phyloP scores from a whole-genome alignment of 2,113 vertebrate genomes.

The Phyllopteryx taeniolatus region DNA sequence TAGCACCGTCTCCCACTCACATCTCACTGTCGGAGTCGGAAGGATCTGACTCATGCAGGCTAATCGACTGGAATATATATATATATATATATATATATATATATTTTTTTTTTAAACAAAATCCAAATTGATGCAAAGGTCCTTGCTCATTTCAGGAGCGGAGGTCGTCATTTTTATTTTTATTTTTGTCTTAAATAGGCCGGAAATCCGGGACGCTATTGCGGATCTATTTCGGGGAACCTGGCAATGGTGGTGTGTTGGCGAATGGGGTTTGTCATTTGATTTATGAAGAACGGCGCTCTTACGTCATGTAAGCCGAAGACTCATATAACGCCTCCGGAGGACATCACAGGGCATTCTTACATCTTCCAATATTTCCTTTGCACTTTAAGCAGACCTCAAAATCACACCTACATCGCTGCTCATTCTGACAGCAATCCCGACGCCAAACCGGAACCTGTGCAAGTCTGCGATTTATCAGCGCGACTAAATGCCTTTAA shows the following conservation, averaged over 20 bases:
- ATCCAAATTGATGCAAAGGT: neutral
- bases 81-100: no score
- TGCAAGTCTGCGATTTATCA: neutral
- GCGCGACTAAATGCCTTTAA: neutral
- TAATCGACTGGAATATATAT: neutral
- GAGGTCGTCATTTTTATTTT: slow-evolving; percentile 13
- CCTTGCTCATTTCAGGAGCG: slow-evolving; percentile 10
- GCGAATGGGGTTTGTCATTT: slow-evolving; percentile 30
- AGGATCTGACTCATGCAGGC: neutral
- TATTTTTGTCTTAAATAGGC: slow-evolving; percentile 19
- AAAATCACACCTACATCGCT: slow-evolving; percentile 27
- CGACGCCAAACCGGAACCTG: neutral
- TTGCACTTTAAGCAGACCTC: slow-evolving; percentile 22
- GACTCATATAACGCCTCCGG: slow-evolving; percentile 37
- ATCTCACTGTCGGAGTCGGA: neutral
- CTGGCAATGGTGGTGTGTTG: slow-evolving; percentile 29
- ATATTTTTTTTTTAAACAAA: slow-evolving; percentile 6
- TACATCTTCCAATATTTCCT: slow-evolving; percentile 28
- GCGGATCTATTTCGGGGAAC: slow-evolving; percentile 33
- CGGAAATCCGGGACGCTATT: slow-evolving; percentile 25
- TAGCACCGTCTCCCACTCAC: neutral
- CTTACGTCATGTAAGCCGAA: neutral
- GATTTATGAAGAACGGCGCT: slow-evolving; percentile 19
- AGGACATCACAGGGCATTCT: slow-evolving; percentile 33
- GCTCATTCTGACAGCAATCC: slow-evolving; percentile 6